Conservation (phyloP, 37 sponge, comb jelly and placozoan species). For the Amphimedon queenslandica region DNA sequence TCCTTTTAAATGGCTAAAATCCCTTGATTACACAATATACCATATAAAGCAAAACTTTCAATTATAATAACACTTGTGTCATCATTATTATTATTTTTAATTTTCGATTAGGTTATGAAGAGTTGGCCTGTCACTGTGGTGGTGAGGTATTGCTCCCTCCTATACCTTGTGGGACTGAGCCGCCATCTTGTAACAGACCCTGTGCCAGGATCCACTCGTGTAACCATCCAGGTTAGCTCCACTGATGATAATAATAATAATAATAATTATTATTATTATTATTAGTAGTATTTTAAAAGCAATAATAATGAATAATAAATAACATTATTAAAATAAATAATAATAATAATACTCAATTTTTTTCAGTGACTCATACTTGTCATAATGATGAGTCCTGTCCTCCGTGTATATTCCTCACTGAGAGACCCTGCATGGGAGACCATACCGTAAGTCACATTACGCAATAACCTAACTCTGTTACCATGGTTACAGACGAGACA, state of each 20-base stretch:
- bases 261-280: too few relatives aligned
- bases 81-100: too few relatives aligned
- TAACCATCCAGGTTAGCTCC: constrained; percentile 50
- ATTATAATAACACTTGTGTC: too few relatives aligned
- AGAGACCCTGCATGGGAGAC: constrained; percentile 87
- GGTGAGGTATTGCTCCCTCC: constrained; percentile 80
- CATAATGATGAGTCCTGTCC: constrained; percentile 85
- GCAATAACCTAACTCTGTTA: background rate
- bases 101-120: constrained; percentile 83
- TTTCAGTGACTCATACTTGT: constrained; percentile 70
- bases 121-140: constrained; percentile 89
- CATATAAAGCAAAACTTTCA: too few relatives aligned
- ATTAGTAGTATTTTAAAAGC: too few relatives aligned
- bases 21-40: too few relatives aligned
- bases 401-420: constrained; percentile 71
- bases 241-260: too few relatives aligned
- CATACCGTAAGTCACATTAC: constrained; percentile 61
- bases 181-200: constrained; percentile 57
- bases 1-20: too few relatives aligned
- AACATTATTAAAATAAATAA: too few relatives aligned
- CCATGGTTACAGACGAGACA: background rate
- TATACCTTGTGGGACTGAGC: constrained; percentile 85
- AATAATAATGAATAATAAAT: too few relatives aligned
- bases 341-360: background rate
- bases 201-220: constrained; percentile 82